Percentiles rank a stretch among this genome's conserved stretches.
Conservation (phyloP, 2,113 vertebrate species). For the Clarias batrachus region DNA sequence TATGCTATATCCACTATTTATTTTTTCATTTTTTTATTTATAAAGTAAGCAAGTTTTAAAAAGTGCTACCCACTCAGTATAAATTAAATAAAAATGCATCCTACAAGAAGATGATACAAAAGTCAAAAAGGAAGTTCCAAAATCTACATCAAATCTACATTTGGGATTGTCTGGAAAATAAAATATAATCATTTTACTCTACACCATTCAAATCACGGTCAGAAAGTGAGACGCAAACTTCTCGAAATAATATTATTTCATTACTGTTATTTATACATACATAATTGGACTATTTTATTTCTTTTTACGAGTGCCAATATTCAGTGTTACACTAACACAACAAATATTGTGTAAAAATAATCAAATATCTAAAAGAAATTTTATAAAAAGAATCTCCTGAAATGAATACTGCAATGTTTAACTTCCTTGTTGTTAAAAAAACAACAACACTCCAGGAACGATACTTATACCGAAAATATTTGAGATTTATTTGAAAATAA, state of each 20-base stretch:
- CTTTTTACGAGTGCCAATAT: neutral
- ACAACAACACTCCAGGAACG: neutral
- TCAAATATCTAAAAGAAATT: neutral
- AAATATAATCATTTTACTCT: neutral
- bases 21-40: too few relatives aligned
- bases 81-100: neutral
- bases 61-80: neutral
- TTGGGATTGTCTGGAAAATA: neutral
- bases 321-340: neutral
- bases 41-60: neutral
- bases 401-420: neutral
- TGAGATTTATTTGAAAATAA: neutral
- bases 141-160: neutral
- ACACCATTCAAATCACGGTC: neutral
- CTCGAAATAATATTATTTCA: neutral
- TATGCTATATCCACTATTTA: too few relatives aligned
- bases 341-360: neutral
- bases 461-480: neutral
- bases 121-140: neutral
- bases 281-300: neutral
- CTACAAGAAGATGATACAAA: neutral
- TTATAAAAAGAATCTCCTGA: neutral
- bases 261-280: neutral
- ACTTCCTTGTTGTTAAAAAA: neutral
- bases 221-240: neutral